phyloP scores from a whole-genome alignment of 2,888 invertebrate species.

The Agrilus biguttatus region DNA sequence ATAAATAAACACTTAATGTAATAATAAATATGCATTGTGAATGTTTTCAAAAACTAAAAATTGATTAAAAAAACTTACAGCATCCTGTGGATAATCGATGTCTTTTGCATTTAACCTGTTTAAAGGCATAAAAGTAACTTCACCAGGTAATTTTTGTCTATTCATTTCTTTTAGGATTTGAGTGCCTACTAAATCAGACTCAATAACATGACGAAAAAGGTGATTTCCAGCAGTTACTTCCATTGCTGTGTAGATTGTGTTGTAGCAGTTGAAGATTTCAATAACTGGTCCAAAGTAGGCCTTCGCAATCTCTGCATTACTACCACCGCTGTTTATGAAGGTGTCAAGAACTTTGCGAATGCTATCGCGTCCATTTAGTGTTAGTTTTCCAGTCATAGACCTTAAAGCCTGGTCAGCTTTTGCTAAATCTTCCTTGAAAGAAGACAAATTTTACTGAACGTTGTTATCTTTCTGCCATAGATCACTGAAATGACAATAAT shows the following conservation, averaged over 20 bases:
- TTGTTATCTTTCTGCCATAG: slow-evolving; percentile 92
- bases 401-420: slow-evolving; percentile 93
- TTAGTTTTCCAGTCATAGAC: slow-evolving; percentile 97
- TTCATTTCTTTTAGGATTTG: slow-evolving; percentile 98
- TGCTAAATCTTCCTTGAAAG: slow-evolving; percentile 84
- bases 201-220: slow-evolving; percentile 95
- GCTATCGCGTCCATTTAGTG: slow-evolving; percentile 92
- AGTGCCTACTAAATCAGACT: slow-evolving; percentile 92
- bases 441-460: slow-evolving; percentile 78
- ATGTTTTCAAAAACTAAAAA: neutral
- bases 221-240: slow-evolving; percentile 83
- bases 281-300: slow-evolving; percentile 92
- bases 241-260: slow-evolving; percentile 94
- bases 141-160: slow-evolving; percentile 85
- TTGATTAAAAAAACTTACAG: slow-evolving; percentile 27
- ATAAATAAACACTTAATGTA: slow-evolving; percentile 1
- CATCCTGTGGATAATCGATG: slow-evolving; percentile 54
- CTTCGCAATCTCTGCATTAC: slow-evolving; percentile 58
- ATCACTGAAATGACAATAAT: slow-evolving; percentile 40
- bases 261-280: slow-evolving; percentile 94
- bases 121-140: slow-evolving; percentile 98
- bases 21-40: neutral
- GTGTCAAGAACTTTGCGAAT: slow-evolving; percentile 87
- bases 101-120: slow-evolving; percentile 71
- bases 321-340: slow-evolving; percentile 63